Evolutionary conservation across 2,888 invertebrate genomes (phyloP).

Genomic region (Neelides folsomi): DNA sequence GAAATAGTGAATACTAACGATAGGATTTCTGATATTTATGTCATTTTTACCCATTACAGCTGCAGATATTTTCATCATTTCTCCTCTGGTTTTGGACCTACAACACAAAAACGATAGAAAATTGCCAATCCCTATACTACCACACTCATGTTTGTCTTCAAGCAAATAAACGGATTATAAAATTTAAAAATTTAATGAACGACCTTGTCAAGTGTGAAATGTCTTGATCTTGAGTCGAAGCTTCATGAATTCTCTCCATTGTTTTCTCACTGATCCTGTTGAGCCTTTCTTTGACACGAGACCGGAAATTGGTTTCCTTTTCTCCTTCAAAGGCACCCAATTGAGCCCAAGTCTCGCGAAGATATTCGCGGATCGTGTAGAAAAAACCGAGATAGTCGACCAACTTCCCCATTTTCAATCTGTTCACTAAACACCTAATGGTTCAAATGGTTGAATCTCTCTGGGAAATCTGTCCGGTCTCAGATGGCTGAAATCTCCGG

Average conservation of each 20-base stretch:
- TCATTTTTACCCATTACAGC: constrained; percentile 87
- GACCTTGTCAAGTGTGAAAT: constrained; percentile 32
- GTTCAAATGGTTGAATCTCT: no score
- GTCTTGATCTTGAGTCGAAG: constrained; percentile 21
- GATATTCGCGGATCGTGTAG: constrained; percentile 26
- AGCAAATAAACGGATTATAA: no score
- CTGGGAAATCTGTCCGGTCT: no score
- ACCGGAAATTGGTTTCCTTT: constrained; percentile 27
- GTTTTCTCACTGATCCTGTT: constrained; percentile 22
- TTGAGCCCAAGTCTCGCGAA: constrained; percentile 30
- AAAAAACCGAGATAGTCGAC: constrained; percentile 30
- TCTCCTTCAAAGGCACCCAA: constrained; percentile 13
- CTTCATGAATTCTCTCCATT: constrained; percentile 22
- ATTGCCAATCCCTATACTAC: no score
- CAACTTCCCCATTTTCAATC: constrained; percentile 5
- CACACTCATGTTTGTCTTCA: no score
- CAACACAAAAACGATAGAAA: constrained; percentile 3
- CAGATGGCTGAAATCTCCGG: no score
- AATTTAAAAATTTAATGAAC: not conserved
- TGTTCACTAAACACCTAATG: no score
- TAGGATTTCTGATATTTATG: constrained; percentile 38
- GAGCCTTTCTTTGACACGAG: constrained; percentile 24
- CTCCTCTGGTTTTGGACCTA: constrained; percentile 65
- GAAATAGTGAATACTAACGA: no score
- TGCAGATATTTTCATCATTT: constrained; percentile 74